phyloP scores from a whole-genome alignment of 2,888 invertebrate genomes.

The Temnothorax unifasciatus region DNA sequence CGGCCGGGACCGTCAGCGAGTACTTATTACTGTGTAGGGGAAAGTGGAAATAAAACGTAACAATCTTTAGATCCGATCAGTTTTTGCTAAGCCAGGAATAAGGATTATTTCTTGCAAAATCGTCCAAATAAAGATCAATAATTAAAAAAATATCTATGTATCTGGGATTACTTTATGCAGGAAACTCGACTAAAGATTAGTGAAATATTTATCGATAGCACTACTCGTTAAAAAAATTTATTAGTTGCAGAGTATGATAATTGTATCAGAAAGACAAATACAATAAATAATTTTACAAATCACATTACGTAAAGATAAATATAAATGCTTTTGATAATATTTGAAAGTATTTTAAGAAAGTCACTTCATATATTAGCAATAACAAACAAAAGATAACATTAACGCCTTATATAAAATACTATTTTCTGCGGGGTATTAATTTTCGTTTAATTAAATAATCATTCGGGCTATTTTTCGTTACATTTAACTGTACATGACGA shows the following conservation, averaged over 20 bases:
- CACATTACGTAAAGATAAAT: neutral
- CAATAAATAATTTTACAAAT: neutral
- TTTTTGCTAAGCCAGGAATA: slow-evolving; percentile 28
- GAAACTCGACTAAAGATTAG: neutral
- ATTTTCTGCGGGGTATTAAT: neutral
- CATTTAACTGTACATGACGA: neutral
- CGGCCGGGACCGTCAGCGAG: slow-evolving; percentile 40
- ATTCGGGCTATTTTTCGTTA: neutral
- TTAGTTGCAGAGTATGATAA: neutral
- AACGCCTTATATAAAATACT: neutral
- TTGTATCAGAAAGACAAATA: neutral
- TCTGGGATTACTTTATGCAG: neutral
- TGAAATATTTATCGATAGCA: neutral
- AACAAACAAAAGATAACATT: neutral
- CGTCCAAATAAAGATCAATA: neutral
- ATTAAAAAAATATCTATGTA: neutral
- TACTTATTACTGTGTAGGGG: slow-evolving; percentile 68
- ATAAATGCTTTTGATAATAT: neutral
- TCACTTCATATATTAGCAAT: too few species aligned
- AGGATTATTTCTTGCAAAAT: slow-evolving; percentile 13
- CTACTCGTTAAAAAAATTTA: neutral
- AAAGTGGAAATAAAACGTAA: slow-evolving; percentile 44
- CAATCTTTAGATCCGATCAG: slow-evolving; percentile 35
- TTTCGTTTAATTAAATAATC: neutral
- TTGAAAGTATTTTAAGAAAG: neutral